Evolutionary conservation across 2,888 invertebrate genomes (phyloP).

Genomic region (Leistus spinibarbis): DNA sequence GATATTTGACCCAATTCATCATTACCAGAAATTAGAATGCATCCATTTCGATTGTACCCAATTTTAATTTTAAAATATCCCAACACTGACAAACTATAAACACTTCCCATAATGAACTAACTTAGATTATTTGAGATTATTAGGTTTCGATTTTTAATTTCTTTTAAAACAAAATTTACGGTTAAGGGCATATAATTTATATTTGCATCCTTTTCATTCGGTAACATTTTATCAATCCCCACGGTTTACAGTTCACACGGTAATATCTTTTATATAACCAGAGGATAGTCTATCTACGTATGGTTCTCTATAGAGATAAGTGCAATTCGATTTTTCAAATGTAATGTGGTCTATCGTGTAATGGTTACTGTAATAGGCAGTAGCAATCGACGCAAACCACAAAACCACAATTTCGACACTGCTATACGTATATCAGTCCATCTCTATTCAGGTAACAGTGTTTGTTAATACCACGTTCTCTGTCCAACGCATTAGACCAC

Average conservation of each 20-base stretch:
- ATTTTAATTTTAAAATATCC: no score
- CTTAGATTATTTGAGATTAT: no score
- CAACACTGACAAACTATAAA: no score
- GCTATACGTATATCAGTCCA: slow-evolving; percentile 8
- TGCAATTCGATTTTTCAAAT: slow-evolving; percentile 4
- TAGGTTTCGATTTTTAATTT: no score
- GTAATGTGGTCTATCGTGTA: slow-evolving; percentile 11
- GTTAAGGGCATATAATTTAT: no score
- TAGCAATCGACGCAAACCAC: slow-evolving; percentile 24
- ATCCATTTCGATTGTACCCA: no score
- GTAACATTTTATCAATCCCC: no score
- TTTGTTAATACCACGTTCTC: slow-evolving; percentile 1
- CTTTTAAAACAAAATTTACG: neutral
- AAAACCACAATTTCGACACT: slow-evolving; percentile 31
- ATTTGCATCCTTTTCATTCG: no score
- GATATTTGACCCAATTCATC: neutral
- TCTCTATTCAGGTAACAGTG: slow-evolving; percentile 9
- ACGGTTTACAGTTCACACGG: neutral
- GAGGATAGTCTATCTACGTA: neutral
- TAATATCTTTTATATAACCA: neutral
- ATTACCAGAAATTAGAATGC: no score
- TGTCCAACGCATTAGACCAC: slow-evolving; percentile 7
- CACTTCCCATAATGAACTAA: no score
- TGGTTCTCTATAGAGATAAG: neutral
- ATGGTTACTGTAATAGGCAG: slow-evolving; percentile 28